phyloP scores from a whole-genome alignment of 2,888 invertebrate species.

The Lypha dubia region DNA sequence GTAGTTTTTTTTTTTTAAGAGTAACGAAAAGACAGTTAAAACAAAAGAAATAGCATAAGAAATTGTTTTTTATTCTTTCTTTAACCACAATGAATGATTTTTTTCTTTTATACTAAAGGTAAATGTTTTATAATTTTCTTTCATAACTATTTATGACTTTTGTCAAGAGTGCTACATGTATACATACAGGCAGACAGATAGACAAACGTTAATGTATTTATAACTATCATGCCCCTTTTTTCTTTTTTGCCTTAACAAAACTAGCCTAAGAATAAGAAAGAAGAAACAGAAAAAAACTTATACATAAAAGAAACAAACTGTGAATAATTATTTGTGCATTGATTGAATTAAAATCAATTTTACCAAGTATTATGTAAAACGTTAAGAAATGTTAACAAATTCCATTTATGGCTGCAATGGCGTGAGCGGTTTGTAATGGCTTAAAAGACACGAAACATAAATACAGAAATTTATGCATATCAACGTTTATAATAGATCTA shows the following conservation, averaged over 20 bases:
- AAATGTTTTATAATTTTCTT: conserved; percentile 34
- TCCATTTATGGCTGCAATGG: conserved; percentile 35
- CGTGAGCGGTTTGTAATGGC: conserved; percentile 35
- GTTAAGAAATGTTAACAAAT: conserved; percentile 56
- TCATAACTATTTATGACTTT: conserved; percentile 57
- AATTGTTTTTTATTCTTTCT: conserved; percentile 35
- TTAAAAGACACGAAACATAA: conserved; percentile 27
- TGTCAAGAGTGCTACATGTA: conserved; percentile 11
- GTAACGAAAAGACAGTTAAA: conserved; percentile 23
- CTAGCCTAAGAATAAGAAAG: not conserved
- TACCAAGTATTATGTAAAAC: conserved; percentile 64
- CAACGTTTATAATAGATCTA: conserved; percentile 48
- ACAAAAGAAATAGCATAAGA: conserved; percentile 34
- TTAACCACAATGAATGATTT: conserved; percentile 44
- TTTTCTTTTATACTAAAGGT: not conserved
- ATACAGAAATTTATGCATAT: conserved; percentile 58
- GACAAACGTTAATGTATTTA: not conserved
- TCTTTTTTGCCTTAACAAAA: conserved; percentile 10
- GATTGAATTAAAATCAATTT: conserved; percentile 79
- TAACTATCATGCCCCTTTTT: conserved; percentile 10
- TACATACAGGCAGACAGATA: not conserved
- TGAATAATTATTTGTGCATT: conserved; percentile 74
- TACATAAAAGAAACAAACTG: conserved; percentile 25
- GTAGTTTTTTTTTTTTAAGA: not conserved
- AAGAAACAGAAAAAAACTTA: not conserved